These are phyloP conservation scores for Mechanitis mazaeus DNA, from an alignment of 2,888 invertebrate species.

Conservation along the genomic window DNA sequence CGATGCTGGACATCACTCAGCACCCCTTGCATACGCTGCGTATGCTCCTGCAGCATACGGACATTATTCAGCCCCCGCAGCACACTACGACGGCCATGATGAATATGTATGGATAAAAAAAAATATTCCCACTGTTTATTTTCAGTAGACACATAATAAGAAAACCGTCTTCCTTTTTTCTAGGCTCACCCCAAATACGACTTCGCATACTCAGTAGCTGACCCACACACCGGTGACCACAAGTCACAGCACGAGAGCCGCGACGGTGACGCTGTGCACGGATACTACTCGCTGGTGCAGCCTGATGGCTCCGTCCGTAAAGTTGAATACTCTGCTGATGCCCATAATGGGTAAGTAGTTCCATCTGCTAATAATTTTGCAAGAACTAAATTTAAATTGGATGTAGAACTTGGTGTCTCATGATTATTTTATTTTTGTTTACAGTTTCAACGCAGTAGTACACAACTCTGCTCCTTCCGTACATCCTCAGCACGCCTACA, in stretches of 20 bases:
- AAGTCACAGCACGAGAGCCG: conserved; percentile 72
- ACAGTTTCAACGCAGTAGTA: conserved; percentile 71
- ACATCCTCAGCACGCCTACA: conserved; percentile 50
- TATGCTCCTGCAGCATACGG: conserved; percentile 36
- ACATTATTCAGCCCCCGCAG: conserved; percentile 32
- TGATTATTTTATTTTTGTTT: conserved; percentile 26
- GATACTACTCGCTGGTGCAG: conserved; percentile 75
- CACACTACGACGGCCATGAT: conserved; percentile 51
- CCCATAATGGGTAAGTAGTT: conserved; percentile 51
- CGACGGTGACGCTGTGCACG: conserved; percentile 75
- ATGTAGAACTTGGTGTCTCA: neutral
- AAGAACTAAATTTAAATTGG: neutral
- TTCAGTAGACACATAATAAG: too few species aligned
- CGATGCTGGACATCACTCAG: conserved; percentile 48
- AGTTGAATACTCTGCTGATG: conserved; percentile 68
- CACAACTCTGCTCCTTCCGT: conserved; percentile 59
- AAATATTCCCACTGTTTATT: too few species aligned
- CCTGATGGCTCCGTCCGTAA: conserved; percentile 71
- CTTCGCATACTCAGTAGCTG: conserved; percentile 72
- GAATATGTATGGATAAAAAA: conserved; percentile 33
- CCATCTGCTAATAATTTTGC: neutral
- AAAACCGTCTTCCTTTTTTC: conserved; percentile 6
- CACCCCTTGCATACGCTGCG: conserved; percentile 34
- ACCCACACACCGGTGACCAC: conserved; percentile 77
- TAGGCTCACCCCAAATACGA: conserved; percentile 63